A percentile compares a stretch with the other conserved stretches of the same genome.
phyloP scores from a whole-genome alignment of 2,888 invertebrate species.

The Erannis defoliaria region DNA sequence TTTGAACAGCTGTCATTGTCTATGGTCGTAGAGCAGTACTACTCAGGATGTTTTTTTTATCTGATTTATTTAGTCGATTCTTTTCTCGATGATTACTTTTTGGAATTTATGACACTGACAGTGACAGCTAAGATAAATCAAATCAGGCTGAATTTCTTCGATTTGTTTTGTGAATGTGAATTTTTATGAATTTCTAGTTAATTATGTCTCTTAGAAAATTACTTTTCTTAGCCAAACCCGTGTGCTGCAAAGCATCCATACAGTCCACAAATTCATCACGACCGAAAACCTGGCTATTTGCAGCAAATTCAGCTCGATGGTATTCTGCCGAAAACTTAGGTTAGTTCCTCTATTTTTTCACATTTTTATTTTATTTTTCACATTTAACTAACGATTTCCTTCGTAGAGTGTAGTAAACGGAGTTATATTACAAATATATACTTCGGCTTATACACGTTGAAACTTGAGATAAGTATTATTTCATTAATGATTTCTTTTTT shows the following conservation, averaged over 20 bases:
- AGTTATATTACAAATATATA: neutral
- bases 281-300: slow-evolving; percentile 68
- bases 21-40: neutral
- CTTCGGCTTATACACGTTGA: neutral
- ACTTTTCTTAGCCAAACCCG: slow-evolving; percentile 68
- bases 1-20: neutral
- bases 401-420: neutral
- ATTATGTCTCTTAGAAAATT: slow-evolving; percentile 78
- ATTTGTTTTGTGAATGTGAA: slow-evolving; percentile 63
- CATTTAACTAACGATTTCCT: neutral
- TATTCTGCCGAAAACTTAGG: slow-evolving; percentile 78
- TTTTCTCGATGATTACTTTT: neutral
- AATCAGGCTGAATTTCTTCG: slow-evolving; percentile 49
- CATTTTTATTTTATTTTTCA: neutral
- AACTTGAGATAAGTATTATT: too few relatives aligned
- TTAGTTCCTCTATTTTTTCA: slow-evolving; percentile 62
- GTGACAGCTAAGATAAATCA: neutral
- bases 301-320: slow-evolving; percentile 67
- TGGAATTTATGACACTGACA: neutral
- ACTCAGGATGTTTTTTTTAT: neutral
- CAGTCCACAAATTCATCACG: slow-evolving; percentile 64
- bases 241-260: slow-evolving; percentile 66
- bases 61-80: neutral
- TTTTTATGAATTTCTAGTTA: slow-evolving; percentile 50
- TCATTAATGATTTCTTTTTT: too few relatives aligned